Percentiles rank a stretch among this genome's conserved stretches.
phyloP scores from a whole-genome alignment of 2,888 invertebrate species.

The Frankliniella intonsa region DNA sequence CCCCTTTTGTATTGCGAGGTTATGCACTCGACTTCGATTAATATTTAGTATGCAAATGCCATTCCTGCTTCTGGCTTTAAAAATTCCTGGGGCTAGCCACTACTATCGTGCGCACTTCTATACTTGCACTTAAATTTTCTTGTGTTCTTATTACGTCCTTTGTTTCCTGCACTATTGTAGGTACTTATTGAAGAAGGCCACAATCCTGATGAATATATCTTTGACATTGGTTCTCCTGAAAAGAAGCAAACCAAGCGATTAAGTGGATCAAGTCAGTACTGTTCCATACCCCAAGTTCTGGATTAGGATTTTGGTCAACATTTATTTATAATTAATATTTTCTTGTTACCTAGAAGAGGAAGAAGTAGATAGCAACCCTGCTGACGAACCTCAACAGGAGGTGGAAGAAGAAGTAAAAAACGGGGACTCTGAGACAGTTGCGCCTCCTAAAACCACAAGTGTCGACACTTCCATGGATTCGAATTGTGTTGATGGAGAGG shows the following conservation, averaged over 20 bases:
- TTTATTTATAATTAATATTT: background rate
- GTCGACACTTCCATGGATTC: background rate
- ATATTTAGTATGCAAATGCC: background rate
- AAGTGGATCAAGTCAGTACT: constrained; percentile 44
- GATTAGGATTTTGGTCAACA: background rate
- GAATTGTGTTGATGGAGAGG: background rate
- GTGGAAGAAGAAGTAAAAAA: constrained; percentile 22
- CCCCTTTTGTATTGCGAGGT: too few species aligned
- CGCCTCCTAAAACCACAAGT: constrained; percentile 5
- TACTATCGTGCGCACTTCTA: too few species aligned
- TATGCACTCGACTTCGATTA: background rate
- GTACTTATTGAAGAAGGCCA: constrained; percentile 51
- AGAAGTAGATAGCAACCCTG: constrained; percentile 16
- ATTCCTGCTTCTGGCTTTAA: too few species aligned
- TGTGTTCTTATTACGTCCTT: background rate
- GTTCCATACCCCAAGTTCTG: too few species aligned
- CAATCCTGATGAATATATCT: constrained; percentile 67
- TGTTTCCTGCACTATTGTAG: constrained; percentile 40
- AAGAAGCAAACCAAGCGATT: constrained; percentile 51
- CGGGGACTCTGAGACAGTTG: constrained; percentile 7
- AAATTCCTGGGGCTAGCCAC: too few species aligned
- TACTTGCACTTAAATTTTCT: too few species aligned
- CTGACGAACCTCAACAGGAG: constrained; percentile 28
- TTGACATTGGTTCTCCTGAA: constrained; percentile 51
- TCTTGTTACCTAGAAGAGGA: constrained; percentile 2